A percentile compares a stretch with the other conserved stretches of the same genome.
Conservation (phyloP, 2,113 vertebrate genomes). For the Uropsilus gracilis region DNA sequence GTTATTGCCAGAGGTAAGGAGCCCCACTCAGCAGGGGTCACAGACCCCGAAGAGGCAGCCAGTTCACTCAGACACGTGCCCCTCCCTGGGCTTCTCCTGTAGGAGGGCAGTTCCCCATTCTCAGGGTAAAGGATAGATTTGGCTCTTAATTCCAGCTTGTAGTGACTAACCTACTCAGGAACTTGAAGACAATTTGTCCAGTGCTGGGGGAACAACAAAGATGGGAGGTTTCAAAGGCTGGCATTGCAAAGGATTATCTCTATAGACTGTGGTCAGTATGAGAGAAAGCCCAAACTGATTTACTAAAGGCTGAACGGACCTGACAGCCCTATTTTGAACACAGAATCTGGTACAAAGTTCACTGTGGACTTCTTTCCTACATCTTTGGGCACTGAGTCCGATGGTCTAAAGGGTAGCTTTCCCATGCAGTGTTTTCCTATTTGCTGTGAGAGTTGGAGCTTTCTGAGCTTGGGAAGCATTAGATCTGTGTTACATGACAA, state of each 20-base stretch:
- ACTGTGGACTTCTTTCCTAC: rapidly evolving
- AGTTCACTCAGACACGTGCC: conserved; percentile 12
- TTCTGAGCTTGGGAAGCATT: conserved; percentile 9
- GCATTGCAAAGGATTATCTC: neutral
- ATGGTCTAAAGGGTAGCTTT: conserved; percentile 23
- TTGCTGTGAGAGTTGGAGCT: conserved; percentile 56
- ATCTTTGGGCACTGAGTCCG: conserved; percentile 37
- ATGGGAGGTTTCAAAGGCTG: neutral
- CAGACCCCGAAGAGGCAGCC: neutral
- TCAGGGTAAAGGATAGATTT: neutral
- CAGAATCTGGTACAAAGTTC: conserved; percentile 81
- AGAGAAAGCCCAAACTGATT: conserved; percentile 46
- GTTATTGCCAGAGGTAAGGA: conserved; percentile 47
- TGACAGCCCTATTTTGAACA: conserved; percentile 85
- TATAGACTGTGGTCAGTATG: neutral
- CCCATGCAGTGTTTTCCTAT: neutral
- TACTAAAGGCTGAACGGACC: conserved; percentile 52
- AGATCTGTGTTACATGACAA: neutral
- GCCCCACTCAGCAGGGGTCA: neutral
- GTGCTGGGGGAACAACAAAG: conserved; percentile 31
- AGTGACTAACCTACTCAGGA: neutral
- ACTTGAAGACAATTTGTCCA: conserved; percentile 11
- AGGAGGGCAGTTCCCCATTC: neutral
- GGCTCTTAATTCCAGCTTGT: conserved; percentile 20
- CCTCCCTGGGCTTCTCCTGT: neutral